Evolutionary conservation across 2,888 invertebrate species (phyloP), one percentile per base, ranked within the genome.

Genomic region (Drosophila demipolita): DNA sequence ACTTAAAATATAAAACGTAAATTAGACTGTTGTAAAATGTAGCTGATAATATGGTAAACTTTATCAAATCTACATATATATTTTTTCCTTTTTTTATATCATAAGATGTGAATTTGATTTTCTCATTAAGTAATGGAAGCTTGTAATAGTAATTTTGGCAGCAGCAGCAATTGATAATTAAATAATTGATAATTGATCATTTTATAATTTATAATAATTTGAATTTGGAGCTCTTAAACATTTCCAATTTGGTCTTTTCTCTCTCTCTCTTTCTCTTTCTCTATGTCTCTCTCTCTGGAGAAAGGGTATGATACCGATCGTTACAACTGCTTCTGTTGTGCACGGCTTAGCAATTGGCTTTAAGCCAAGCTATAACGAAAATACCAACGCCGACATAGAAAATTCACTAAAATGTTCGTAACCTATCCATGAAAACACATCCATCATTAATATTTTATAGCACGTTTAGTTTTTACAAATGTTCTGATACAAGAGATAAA

Each of bases 401-500:
- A 20, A 53, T 17, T 36, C 35, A 3, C 36, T 23, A 23, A 36
- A 15, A 45, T 35, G 5, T 38, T 20, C 8, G 8, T 8, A 5
- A 53, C 2, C 32, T 36, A 2, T 15, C 9, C 1, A 26, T 23
- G 32, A 6, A 32, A 29, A 11, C 29, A n/a, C 29, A 55, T 57
- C 15, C 15, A n/a, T 57, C 32, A 57, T 32, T 20, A 32, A 32
- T 42, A 40, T 40, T 45, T 7, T 35, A 5, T 23, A 29, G 35
- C 17, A 23, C 26, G 48, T 53, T 36, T n/a, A 36, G 26, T 38
- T 67, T 62, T 17, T 3, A 53, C 40, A 45, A 26, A 53, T 48
- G 45, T 54, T 60, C 23, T 36, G 40, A 36, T 50, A 35, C 49
- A 23, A 42, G 12, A 23, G 40, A 42, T 58, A 59, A 38, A 33